Conservation (phyloP, 2,113 vertebrate genomes). For the Progne subis region DNA sequence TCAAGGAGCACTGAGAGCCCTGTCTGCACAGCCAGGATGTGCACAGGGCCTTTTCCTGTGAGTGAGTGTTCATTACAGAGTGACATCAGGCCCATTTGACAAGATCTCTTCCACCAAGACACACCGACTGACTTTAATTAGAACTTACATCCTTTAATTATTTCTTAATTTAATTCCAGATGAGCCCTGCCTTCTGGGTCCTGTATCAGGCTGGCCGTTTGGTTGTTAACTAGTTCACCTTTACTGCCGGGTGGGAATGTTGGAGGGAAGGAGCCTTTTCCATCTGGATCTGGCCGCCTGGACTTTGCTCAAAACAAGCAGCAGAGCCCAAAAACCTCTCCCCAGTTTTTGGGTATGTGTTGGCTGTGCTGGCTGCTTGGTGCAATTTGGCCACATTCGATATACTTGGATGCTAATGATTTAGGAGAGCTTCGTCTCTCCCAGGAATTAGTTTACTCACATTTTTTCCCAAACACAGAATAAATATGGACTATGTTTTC, state of each 20-base stretch:
- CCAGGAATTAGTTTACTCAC: background rate
- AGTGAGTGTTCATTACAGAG: background rate
- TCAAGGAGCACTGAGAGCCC: background rate
- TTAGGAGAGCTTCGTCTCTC: background rate
- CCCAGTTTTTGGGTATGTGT: rapidly evolving
- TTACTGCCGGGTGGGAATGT: background rate
- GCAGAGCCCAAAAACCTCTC: background rate
- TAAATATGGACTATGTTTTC: background rate
- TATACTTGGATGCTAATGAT: background rate
- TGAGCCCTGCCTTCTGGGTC: conserved; percentile 2
- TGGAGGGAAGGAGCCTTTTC: background rate
- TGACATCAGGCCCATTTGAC: background rate
- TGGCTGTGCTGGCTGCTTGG: background rate
- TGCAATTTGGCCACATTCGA: background rate
- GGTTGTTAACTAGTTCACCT: background rate
- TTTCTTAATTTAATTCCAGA: conserved; percentile 21
- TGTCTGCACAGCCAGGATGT: rapidly evolving
- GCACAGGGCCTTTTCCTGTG: background rate
- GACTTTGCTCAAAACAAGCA: background rate
- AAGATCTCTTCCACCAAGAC: background rate
- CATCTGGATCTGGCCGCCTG: background rate
- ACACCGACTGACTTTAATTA: background rate
- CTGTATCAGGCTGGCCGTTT: background rate
- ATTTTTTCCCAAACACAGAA: background rate
- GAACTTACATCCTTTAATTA: conserved; percentile 44